Percentiles rank a stretch among this genome's conserved stretches.
Evolutionary conservation across 2,888 invertebrate species (phyloP).

Genomic region (Epinotia brunnichana): DNA sequence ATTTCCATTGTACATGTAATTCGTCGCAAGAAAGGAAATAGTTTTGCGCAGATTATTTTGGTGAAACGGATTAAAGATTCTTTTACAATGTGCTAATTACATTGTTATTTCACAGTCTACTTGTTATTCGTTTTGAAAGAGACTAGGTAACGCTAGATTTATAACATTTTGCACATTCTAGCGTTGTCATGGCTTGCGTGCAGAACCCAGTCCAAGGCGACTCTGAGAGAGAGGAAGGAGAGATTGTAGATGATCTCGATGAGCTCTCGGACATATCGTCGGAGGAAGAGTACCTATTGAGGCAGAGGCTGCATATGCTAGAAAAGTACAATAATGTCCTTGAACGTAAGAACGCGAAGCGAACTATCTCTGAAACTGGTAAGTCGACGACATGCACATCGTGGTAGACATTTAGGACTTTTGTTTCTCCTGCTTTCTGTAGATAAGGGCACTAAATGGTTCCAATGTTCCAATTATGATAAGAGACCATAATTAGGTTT

Average conservation of each 20-base stretch:
- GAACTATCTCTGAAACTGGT: constrained; percentile 63
- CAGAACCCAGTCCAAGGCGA: constrained; percentile 63
- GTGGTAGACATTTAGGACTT: too few relatives aligned
- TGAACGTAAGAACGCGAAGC: constrained; percentile 77
- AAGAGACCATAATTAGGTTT: too few relatives aligned
- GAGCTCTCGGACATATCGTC: constrained; percentile 79
- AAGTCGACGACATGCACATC: constrained; percentile 43
- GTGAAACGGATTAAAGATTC: neutral
- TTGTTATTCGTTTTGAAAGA: neutral
- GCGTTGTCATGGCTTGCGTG: constrained; percentile 62
- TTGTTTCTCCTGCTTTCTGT: too few relatives aligned
- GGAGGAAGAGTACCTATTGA: constrained; percentile 75
- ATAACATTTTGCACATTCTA: constrained; percentile 21
- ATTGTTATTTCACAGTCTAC: neutral
- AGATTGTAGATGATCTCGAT: constrained; percentile 75
- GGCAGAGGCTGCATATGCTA: constrained; percentile 74
- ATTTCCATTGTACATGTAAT: constrained; percentile 2
- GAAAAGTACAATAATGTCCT: constrained; percentile 80
- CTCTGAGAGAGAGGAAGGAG: constrained; percentile 80
- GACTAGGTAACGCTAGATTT: neutral
- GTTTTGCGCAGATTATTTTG: constrained; percentile 22
- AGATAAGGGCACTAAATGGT: too few relatives aligned
- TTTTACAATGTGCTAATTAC: constrained; percentile 13
- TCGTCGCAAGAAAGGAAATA: neutral
- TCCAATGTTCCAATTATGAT: too few relatives aligned